Percentiles rank a stretch among this genome's conserved stretches.
Conservation (phyloP, 2,113 vertebrate genomes). For the Pachycephala philippinensis region DNA sequence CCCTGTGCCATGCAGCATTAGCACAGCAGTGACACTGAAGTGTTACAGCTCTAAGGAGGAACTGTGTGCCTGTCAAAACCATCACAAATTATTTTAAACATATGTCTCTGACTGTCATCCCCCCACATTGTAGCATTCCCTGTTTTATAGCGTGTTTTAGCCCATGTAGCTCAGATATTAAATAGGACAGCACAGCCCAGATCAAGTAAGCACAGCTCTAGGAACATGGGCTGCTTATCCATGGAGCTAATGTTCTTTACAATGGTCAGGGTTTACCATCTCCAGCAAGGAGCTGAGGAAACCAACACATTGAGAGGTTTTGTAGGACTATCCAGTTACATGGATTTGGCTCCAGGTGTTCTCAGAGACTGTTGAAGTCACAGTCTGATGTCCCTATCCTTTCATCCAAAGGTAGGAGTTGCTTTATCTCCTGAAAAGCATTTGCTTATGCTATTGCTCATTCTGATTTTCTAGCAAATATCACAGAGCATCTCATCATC, state of each 20-base stretch:
- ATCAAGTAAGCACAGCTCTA: background rate
- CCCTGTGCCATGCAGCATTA: background rate
- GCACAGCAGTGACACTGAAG: background rate
- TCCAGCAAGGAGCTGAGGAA: background rate
- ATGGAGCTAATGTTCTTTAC: background rate
- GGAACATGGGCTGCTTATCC: background rate
- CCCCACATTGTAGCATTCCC: background rate
- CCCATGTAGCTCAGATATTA: background rate
- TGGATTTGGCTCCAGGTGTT: background rate
- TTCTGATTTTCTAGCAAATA: background rate
- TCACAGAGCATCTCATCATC: background rate
- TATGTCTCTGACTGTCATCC: background rate
- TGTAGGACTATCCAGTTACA: background rate
- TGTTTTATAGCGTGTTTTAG: background rate
- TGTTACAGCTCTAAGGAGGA: background rate
- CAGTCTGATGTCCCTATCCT: background rate
- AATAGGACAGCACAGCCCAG: background rate
- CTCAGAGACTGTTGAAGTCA: background rate
- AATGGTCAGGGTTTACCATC: background rate
- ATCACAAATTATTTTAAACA: background rate
- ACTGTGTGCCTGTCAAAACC: background rate
- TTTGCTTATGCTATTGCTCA: background rate
- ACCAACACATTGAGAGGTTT: fast-evolving
- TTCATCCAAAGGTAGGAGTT: background rate
- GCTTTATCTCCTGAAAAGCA: background rate